Conservation (phyloP, 2,888 invertebrate species). For the Sinotaia quadrata region DNA sequence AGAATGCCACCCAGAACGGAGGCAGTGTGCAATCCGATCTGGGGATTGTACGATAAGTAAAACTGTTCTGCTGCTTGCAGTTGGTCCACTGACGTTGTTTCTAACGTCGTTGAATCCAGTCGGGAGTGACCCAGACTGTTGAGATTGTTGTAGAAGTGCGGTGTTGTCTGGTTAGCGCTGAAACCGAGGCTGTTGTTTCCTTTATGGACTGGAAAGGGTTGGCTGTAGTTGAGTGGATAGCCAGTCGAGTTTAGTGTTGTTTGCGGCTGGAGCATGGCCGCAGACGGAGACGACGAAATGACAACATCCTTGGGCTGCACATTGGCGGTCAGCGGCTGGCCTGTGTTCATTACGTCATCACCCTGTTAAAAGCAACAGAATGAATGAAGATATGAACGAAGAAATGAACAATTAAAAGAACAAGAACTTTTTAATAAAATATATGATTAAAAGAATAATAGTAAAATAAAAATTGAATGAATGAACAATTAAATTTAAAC, state of each 20-base stretch:
- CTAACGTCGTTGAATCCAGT: conserved; percentile 8
- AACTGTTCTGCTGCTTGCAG: conserved; percentile 35
- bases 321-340: conserved; percentile 32
- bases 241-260: neutral
- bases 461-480: neutral
- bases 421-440: neutral
- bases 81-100: conserved; percentile 25
- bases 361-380: conserved; percentile 35
- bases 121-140: neutral
- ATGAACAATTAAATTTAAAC: too few relatives aligned
- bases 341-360: conserved; percentile 58
- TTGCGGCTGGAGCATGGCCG: conserved; percentile 15
- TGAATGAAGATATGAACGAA: neutral
- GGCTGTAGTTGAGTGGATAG: neutral
- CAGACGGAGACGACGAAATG: conserved; percentile 19
- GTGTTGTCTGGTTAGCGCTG: conserved; percentile 12
- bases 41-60: conserved; percentile 53
- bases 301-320: conserved; percentile 31
- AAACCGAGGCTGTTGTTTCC: conserved; percentile 4
- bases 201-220: neutral
- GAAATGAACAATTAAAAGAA: neutral
- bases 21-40: conserved; percentile 57
- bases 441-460: neutral
- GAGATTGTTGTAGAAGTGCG: conserved; percentile 1
- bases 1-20: conserved; percentile 55